Base-by-base conservation (phyloP, 2,888 invertebrate genomes). In the Helobdella robusta region DNA sequence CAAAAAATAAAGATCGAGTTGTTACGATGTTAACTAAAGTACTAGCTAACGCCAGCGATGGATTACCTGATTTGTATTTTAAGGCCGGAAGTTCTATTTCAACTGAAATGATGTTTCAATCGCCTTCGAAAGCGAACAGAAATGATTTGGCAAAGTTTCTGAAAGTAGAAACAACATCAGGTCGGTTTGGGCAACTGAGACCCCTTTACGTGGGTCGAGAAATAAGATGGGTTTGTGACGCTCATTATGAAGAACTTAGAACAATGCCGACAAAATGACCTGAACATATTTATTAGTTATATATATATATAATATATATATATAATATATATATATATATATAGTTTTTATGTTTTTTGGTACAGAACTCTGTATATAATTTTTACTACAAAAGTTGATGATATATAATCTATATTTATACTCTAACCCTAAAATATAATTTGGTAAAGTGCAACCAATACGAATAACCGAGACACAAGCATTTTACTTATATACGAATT, bases 11-110 rank as follows among this genome's bases (percentile, higher is more conserved):
- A 66, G 72, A 72, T 61, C 68, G 72, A 0, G 70, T 72, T n/a
- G 71, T 72, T 15, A 70, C 70, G 44, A 72, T 72, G 71, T 66
- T 72, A 56, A 72, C 72, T 48, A 72, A 72, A 66, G 71, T 71
- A 40, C 58, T 72, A 46, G 70, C 72, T 35, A 72, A 70, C 58
- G 70, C 68, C 59, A 70, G 70, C 58, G 71, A 72, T 61, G 71
- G 71, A 11, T 65, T 72, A 28, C 71, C 72, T 1, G 72, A 72
- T 58, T 68, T 72, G 34, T 72, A 72, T 66, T 72, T 72, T 68
- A 72, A 72, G 66, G 69, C 70, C 18, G 71, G 72, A 36, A 72
- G 71, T 60, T 64, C 71, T 36, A 65, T 71, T 8, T 62, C 66
- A 25, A 70, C 72, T 2, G 70, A 72, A 15, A 63, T 65, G 25